Evolutionary conservation across 2,113 vertebrate species (phyloP).

Genomic region (Mobula hypostoma): DNA sequence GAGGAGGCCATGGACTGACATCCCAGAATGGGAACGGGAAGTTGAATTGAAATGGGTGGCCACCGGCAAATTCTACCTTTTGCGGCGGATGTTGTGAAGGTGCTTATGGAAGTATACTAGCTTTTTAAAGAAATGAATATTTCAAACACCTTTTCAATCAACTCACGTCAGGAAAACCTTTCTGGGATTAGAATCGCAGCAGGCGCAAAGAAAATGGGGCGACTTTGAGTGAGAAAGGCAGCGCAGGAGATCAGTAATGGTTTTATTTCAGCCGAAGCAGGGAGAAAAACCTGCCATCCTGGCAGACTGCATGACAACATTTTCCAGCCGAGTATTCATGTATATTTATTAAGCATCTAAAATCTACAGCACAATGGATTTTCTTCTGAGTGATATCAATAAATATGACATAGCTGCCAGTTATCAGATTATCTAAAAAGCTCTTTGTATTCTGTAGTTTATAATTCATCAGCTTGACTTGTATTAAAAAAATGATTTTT

Average conservation of each 20-base stretch:
- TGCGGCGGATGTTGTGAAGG: too few species aligned
- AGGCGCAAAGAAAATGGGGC: background rate
- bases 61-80: too few species aligned
- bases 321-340: slow-evolving; percentile 6
- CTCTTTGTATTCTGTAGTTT: slow-evolving; percentile 13
- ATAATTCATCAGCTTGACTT: slow-evolving; percentile 22
- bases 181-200: background rate
- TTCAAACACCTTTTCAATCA: background rate
- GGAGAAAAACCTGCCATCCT: background rate
- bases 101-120: too few species aligned
- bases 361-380: background rate
- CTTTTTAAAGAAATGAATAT: background rate
- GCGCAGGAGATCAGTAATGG: background rate
- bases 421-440: slow-evolving; percentile 24
- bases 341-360: slow-evolving; percentile 27
- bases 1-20: too few species aligned
- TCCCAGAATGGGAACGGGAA: too few species aligned
- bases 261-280: background rate
- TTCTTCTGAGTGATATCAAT: slow-evolving; percentile 24
- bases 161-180: background rate
- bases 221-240: background rate
- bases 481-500: background rate
- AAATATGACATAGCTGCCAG: slow-evolving; percentile 21
- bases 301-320: background rate
- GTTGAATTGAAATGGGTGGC: too few species aligned